phyloP scores from a whole-genome alignment of 2,888 invertebrate genomes.

The Hofmannophila pseudospretella region DNA sequence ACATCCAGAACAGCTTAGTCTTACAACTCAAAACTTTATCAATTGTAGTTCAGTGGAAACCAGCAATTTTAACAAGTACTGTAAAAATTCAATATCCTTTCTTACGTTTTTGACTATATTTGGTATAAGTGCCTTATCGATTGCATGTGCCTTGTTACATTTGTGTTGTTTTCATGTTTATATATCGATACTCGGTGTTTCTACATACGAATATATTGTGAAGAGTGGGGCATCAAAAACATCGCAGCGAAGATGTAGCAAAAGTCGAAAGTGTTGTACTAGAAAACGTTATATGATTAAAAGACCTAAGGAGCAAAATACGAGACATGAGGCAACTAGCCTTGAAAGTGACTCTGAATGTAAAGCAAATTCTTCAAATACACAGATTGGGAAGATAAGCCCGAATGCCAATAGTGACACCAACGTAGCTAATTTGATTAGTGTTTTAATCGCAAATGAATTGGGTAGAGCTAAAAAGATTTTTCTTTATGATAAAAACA shows the following conservation, averaged over 20 bases:
- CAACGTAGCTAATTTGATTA: conserved; percentile 47
- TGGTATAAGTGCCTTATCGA: conserved; percentile 84
- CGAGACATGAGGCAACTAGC: conserved; percentile 13
- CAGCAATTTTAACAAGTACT: conserved; percentile 30
- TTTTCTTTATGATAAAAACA: conserved; percentile 54
- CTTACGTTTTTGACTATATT: conserved; percentile 71
- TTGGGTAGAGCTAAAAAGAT: conserved; percentile 51
- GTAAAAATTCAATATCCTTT: conserved; percentile 51
- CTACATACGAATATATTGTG: conserved; percentile 92
- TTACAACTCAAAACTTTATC: conserved; percentile 68
- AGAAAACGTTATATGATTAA: conserved; percentile 16
- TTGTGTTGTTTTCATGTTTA: conserved; percentile 93
- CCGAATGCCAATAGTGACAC: conserved; percentile 18
- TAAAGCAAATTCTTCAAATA: conserved; percentile 3
- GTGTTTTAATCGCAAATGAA: conserved; percentile 52
- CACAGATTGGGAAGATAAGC: background rate
- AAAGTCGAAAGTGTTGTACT: conserved; percentile 1
- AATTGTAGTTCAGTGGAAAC: conserved; percentile 41
- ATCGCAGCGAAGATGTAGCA: conserved; percentile 14
- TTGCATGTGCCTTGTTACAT: conserved; percentile 87
- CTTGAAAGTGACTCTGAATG: conserved; percentile 19
- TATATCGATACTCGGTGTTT: conserved; percentile 88
- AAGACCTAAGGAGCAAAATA: conserved; percentile 22
- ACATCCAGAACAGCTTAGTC: conserved; percentile 78
- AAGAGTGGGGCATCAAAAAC: conserved; percentile 37